A percentile compares a stretch with the other conserved stretches of the same genome.
Conservation (phyloP, 2,113 vertebrate genomes). For the Pomatorhinus ruficollis region DNA sequence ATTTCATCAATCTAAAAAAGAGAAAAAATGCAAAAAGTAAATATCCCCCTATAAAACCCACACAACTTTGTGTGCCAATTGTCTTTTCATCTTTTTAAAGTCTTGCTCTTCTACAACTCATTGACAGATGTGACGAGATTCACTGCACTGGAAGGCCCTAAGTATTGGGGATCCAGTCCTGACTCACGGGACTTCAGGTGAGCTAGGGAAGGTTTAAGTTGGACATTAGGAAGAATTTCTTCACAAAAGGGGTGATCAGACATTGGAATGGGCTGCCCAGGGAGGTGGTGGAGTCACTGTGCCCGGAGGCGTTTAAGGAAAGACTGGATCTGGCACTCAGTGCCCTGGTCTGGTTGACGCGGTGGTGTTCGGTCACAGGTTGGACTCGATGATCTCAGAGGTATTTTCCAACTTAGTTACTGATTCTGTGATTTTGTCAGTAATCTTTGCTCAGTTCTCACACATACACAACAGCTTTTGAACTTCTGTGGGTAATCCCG, state of each 20-base stretch:
- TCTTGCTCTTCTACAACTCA: background rate
- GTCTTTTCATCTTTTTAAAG: background rate
- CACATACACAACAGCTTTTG: background rate
- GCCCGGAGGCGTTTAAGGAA: background rate
- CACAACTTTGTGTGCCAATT: background rate
- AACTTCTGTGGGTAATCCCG: rapidly evolving
- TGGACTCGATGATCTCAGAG: background rate
- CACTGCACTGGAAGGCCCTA: rapidly evolving
- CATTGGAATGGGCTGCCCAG: background rate
- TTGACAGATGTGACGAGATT: background rate
- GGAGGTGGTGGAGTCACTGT: background rate
- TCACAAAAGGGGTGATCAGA: background rate
- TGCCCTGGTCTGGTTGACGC: rapidly evolving
- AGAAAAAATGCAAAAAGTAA: background rate
- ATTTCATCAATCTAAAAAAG: conserved; percentile 89
- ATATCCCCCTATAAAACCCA: rapidly evolving
- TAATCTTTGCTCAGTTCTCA: background rate
- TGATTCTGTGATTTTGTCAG: background rate
- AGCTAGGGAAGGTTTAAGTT: rapidly evolving
- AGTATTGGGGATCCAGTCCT: background rate
- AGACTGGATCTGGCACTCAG: background rate
- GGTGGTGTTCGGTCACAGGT: rapidly evolving
- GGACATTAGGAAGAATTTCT: background rate
- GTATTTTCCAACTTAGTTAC: background rate
- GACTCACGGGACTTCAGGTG: background rate